phyloP scores from a whole-genome alignment of 2,797 vertebrate species.

The Masticophis lateralis region DNA sequence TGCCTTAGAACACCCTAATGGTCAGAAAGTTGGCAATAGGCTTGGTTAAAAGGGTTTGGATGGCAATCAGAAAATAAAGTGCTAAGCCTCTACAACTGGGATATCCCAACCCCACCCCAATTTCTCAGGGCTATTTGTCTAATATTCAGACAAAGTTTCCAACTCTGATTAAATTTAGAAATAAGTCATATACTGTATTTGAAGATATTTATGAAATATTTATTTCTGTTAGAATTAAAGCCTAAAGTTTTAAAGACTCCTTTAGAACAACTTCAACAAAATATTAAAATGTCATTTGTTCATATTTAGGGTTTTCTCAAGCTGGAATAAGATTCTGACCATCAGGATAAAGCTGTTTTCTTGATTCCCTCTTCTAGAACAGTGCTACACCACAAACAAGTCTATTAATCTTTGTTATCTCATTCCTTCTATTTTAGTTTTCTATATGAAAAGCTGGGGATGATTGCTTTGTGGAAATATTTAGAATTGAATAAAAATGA shows the following conservation, averaged over 20 bases:
- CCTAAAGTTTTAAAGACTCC: not conserved
- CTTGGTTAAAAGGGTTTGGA: not conserved
- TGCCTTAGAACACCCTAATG: not conserved
- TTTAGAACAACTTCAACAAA: not conserved
- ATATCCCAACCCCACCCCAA: accelerated
- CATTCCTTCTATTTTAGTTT: not conserved
- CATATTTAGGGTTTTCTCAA: not conserved
- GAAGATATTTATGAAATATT: not conserved
- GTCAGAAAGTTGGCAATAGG: not conserved
- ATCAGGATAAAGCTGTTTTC: not conserved
- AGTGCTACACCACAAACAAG: not conserved
- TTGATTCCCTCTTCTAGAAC: not conserved
- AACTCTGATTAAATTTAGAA: not conserved
- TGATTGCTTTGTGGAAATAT: not conserved
- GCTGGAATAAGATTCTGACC: not conserved
- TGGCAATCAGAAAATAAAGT: not conserved
- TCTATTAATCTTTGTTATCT: not conserved
- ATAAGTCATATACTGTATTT: not conserved
- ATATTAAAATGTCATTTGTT: not conserved
- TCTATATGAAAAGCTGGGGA: not conserved
- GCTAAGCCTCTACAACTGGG: not conserved
- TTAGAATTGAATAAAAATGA: not conserved
- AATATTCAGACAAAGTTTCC: not conserved
- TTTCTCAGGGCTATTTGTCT: not conserved
- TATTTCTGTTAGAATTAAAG: not conserved